These are phyloP conservation scores for Damaliscus lunatus DNA, from an alignment of 2,113 vertebrate genomes.

Conservation along the genomic window DNA sequence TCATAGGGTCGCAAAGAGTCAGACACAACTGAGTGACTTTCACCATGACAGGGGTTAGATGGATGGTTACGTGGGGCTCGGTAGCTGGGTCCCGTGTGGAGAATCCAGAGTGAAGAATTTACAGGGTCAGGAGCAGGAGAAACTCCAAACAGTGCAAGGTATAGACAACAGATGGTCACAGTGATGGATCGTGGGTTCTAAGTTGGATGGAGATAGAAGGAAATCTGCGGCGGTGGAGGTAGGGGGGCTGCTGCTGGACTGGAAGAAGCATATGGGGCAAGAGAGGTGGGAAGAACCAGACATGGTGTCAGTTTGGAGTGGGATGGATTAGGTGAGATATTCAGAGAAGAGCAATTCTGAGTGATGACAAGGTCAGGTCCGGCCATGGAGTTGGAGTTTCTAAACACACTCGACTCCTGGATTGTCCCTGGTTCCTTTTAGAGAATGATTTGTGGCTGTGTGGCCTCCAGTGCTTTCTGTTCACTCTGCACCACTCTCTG, in stretches of 20 bases:
- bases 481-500: neutral
- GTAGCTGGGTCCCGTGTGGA: neutral
- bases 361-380: neutral
- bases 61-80: neutral
- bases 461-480: neutral
- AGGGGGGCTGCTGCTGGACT: neutral
- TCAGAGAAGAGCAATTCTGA: neutral
- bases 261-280: neutral
- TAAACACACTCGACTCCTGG: neutral
- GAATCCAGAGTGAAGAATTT: neutral
- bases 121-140: neutral
- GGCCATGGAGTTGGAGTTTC: neutral
- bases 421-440: neutral
- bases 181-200: neutral
- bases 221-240: neutral
- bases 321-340: neutral
- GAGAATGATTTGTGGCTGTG: neutral
- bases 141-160: no score
- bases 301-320: neutral
- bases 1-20: no score
- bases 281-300: neutral
- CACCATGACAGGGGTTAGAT: neutral
- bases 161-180: neutral
- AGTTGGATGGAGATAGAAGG: neutral
- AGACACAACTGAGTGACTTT: neutral